These are phyloP conservation scores for Euproctis similis DNA, from an alignment of 2,888 invertebrate genomes.

Conservation along the genomic window DNA sequence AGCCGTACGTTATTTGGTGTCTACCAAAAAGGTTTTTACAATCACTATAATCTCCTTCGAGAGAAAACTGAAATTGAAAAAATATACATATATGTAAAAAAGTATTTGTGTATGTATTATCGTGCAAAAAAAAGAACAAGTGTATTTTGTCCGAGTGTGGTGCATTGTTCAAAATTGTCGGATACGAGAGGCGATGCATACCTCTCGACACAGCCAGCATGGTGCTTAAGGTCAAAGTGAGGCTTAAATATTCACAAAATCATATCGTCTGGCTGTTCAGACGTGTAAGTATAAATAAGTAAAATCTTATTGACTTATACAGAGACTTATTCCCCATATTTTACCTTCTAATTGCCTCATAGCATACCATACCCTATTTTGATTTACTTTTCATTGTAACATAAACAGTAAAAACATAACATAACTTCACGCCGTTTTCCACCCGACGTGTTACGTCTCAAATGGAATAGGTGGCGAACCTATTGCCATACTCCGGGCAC, in stretches of 20 bases:
- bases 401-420: no score
- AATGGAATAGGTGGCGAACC: no score
- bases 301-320: no score
- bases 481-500: no score
- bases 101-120: background rate
- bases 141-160: conserved; percentile 3
- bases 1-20: no score
- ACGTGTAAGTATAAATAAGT: conserved; percentile 73
- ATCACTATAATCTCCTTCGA: background rate
- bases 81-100: background rate
- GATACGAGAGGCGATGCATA: conserved; percentile 58
- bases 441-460: no score
- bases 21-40: no score
- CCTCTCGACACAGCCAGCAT: conserved; percentile 63
- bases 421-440: no score
- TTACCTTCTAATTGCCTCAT: no score
- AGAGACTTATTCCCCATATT: no score
- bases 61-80: background rate
- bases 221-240: conserved; percentile 76
- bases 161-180: conserved; percentile 36
- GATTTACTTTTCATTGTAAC: no score
- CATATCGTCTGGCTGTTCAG: conserved; percentile 76
- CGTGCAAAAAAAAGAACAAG: background rate
- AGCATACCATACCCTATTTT: no score
- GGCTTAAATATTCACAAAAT: conserved; percentile 75